Percentiles rank a stretch among this genome's conserved stretches.
Evolutionary conservation across 1,140 invertebrate species (phyloP).

Genomic region (Drosophila rhopaloa): DNA sequence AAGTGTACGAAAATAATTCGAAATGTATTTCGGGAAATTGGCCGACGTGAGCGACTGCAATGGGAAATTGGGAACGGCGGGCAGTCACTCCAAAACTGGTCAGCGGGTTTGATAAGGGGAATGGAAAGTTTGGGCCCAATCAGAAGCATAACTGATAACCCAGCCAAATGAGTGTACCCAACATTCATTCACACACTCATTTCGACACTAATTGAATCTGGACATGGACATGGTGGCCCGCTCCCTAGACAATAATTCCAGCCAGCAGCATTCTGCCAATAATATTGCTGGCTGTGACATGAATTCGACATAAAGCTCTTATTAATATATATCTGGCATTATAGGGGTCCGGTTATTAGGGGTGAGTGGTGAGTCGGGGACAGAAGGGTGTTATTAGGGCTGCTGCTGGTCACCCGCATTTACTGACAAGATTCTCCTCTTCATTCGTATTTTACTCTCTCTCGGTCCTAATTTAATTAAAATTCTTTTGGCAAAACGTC

Average conservation of each 20-base stretch:
- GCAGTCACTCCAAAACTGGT: conserved; percentile 37
- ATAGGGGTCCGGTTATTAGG: conserved; percentile 29
- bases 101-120: conserved; percentile 36
- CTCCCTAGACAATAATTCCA: conserved; percentile 10
- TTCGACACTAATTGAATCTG: conserved; percentile 43
- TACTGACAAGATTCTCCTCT: conserved; percentile 2
- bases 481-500: conserved; percentile 73
- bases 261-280: conserved; percentile 39
- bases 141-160: conserved; percentile 12
- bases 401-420: conserved; percentile 55
- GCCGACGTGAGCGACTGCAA: conserved; percentile 58
- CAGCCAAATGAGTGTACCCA: conserved; percentile 10
- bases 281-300: conserved; percentile 38
- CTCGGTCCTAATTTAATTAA: conserved; percentile 69
- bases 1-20: conserved; percentile 68
- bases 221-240: conserved; percentile 17
- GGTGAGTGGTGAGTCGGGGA: conserved; percentile 6
- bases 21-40: conserved; percentile 65
- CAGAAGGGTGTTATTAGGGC: neutral
- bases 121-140: conserved; percentile 27
- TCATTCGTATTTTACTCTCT: conserved; percentile 14
- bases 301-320: conserved; percentile 57
- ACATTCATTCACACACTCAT: conserved; percentile 28
- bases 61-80: conserved; percentile 49
- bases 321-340: conserved; percentile 33